These are phyloP conservation scores for Ptilorrhoa leucosticta DNA, from an alignment of 2,113 vertebrate species.

Conservation along the genomic window DNA sequence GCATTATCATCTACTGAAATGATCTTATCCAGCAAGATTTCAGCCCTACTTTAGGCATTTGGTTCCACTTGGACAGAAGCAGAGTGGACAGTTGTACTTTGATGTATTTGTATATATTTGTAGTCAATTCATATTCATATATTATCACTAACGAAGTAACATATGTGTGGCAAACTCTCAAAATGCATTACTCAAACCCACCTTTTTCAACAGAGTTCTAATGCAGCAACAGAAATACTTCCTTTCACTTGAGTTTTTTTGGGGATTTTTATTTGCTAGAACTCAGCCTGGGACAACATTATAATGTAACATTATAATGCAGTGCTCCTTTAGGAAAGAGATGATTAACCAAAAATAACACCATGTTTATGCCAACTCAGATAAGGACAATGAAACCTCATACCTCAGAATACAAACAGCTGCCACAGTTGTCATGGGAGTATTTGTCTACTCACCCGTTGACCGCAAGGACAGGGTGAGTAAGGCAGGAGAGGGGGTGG, in stretches of 20 bases:
- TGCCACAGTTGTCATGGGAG: background rate
- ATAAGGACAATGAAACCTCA: background rate
- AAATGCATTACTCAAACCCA: background rate
- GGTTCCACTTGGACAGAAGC: background rate
- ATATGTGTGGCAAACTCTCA: background rate
- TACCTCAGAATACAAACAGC: background rate
- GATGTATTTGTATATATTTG: background rate
- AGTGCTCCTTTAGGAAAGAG: background rate
- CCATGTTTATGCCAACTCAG: background rate
- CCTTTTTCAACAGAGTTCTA: background rate
- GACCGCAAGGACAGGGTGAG: background rate
- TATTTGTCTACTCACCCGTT: background rate
- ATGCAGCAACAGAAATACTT: background rate
- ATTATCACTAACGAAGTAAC: background rate
- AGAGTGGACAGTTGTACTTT: background rate
- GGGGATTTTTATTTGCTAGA: background rate
- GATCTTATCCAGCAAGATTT: background rate
- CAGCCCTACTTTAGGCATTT: background rate
- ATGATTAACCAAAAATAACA: conserved; percentile 7
- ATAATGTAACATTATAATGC: background rate
- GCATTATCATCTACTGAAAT: background rate
- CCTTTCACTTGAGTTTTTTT: background rate
- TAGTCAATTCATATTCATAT: background rate
- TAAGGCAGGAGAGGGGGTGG: background rate
- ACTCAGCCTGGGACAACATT: background rate